Base-by-base conservation (phyloP, 2,113 vertebrate genomes). In the Natator depressus region DNA sequence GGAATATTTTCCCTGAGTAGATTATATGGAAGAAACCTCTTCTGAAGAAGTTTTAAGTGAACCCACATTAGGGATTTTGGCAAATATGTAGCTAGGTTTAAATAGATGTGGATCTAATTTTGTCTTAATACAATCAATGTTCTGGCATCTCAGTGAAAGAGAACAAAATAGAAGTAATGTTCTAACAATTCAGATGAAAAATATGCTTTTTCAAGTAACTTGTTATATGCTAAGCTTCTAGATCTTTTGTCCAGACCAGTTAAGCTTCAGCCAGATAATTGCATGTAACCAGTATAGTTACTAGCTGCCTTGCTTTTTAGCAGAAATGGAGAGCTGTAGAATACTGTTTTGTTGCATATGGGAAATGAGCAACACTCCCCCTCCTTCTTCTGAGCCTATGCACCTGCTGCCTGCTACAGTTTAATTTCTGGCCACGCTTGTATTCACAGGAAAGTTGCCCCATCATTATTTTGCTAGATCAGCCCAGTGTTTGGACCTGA, bases 81-180 rank as follows among this genome's bases (percentile, higher is more conserved):
- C 79, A 93, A 38, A 55, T 87, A 89, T 49, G 69, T 93, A 51
- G 84, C 87, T 95, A 53, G 35, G 85, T 85, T 59, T 80, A 79
- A 90, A 81, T 89, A 87, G 80, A 91, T 89, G 80, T 75, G 84
- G 84, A 62, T 94, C 65, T 62, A 46, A 1, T 90, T 95, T 95
- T 87, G 85, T 93, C 47, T 87, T 82, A 62, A 90, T 88, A 91
- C 94, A 84, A 84, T 93, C 91, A 94, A 80, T 49, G 19, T 79
- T 90, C 46, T 80, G 95, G 78, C 47, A 69, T 10, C 0, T 51
- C 75, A 87, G 87, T 54, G 42, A 42, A 50, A 88, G 50, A 80
- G 72, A 82, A 22, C 65, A 38, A 85, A 65, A 72, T 84, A 87
- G 89, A 93, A 69, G 42, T 14, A 38, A 82, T 87, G 93, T 88